Evolutionary conservation across 2,888 invertebrate genomes (phyloP), one percentile per base, ranked within the genome.

Genomic region (Hylaea fasciaria): DNA sequence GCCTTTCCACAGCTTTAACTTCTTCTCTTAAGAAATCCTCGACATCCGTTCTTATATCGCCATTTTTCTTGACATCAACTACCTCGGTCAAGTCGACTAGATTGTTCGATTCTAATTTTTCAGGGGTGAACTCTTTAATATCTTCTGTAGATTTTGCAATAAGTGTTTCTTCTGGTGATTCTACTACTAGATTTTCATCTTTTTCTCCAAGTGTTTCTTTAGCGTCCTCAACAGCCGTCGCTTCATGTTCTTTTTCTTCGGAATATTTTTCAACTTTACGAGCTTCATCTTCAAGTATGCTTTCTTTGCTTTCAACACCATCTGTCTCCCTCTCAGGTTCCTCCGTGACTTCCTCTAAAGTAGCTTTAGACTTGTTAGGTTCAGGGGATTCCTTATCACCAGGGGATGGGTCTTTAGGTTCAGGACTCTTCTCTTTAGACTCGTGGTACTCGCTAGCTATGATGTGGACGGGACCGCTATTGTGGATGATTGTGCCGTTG

Each of bases 391-490:
- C 47, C 37, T 46, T 54, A 49, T 40, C 14, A 5, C 72, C 73
- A 17, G 62, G 68, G 10, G 53, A 58, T 35, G 65, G 13, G 64
- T 77, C 70, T 59, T 71, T 72, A 5, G 73, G 65, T 69, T 81
- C 83, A 17, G 77, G 69, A 48, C 55, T 77, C 52, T 69, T 77
- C 39, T 85, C 84, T 62, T 82, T 86, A n/a, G 88, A 87, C 29
- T 52, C 52, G 16, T 74, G 75, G 65, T 88, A 89, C 73, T 91
- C 91, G 65, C 85, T 89, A 57, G 87, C 80, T 58, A 89, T 85
- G 61, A 89, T 91, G 62, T 87, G 89, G 49, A 90, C 87, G 41
- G 90, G 89, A 37, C 89, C 87, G 67, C 81, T 84, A 62, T 86
- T 86, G 58, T 84, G 83, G 40, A 87, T 69, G 22, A 92, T 78